Base-by-base conservation (phyloP, 2,797 vertebrate species). In the Characodon lateralis region DNA sequence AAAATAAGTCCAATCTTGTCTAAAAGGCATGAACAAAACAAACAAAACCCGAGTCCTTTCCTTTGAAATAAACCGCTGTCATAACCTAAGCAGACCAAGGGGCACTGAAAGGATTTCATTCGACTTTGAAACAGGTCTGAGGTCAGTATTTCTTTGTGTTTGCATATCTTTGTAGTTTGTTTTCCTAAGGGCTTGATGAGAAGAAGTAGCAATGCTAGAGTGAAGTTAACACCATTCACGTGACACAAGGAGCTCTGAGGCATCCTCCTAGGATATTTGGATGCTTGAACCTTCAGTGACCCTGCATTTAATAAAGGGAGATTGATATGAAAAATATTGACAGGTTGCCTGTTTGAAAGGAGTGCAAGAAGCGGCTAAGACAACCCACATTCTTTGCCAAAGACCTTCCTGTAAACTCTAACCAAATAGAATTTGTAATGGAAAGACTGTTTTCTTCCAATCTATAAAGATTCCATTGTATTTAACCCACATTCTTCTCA, bases 271-370 rank as follows among this genome's bases (percentile, higher is more conserved):
- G 89, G 87, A 91, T 86, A 88, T 91, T 73, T 88, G 85, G 90
- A 89, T 81, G 88, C 83, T 88, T 76, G 85, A 90, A 90, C 91
- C 88, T 89, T 83, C 87, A 80, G 77, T 92, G 91, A 94, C 92
- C 93, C 89, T 88, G 91, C 83, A 89, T 88, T 77, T 89, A 79
- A 91, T 72, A 71, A 73, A 88, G 79, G 71, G 80, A 88, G 80
- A 81, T 84, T 77, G 88, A 91, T 89, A 86, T 86, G 87, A 88
- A 88, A 89, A 93, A 86, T 94, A 94, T 93, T 92, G 93, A 94
- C 89, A 80, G 81, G 81, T 82, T 79, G 77, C 83, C 74, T 88
- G 85, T 87, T 92, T 77, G 82, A 89, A 78, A 68, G 74, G 78
- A 87, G 82, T 69, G 35, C 51, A 77, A 83, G 61, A 88, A 81